Evolutionary conservation across 2,797 vertebrate species (phyloP).

Genomic region (Pseudochromis fuscus): DNA sequence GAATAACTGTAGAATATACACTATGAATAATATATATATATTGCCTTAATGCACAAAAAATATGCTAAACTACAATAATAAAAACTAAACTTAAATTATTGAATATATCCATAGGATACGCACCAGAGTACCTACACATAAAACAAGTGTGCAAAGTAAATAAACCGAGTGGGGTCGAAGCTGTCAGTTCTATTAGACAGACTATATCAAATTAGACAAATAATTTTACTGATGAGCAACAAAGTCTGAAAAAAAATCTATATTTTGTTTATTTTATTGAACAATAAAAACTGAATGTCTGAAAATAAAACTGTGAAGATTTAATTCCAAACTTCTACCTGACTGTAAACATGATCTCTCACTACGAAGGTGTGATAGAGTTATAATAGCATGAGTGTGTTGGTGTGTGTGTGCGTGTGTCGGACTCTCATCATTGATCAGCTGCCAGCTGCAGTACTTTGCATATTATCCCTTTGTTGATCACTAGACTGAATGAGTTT

Average conservation of each 20-base stretch:
- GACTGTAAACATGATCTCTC: not conserved
- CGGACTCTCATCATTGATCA: constrained; percentile 8
- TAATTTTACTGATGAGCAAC: no score
- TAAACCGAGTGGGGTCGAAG: no score
- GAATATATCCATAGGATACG: no score
- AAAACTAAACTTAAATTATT: no score
- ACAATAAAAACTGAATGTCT: not conserved
- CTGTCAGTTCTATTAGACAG: no score
- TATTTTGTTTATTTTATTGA: not conserved
- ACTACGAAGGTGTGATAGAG: not conserved
- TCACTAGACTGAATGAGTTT: constrained; percentile 1
- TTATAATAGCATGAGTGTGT: not conserved
- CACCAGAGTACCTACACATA: no score
- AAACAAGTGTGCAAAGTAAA: no score
- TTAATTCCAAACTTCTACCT: not conserved
- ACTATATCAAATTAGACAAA: no score
- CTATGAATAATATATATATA: no score
- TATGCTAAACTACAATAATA: no score
- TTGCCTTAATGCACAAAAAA: no score
- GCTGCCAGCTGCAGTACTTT: constrained; percentile 14
- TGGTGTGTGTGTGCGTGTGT: not conserved
- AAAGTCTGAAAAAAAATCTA: not conserved
- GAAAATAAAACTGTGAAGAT: not conserved
- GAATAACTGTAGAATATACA: no score
- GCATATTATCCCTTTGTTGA: constrained; percentile 10